A percentile compares a stretch with the other conserved stretches of the same genome.
phyloP scores from a whole-genome alignment of 30 jellyfish, hydroid and myxozoan species.

The Hydractinia echinata region DNA sequence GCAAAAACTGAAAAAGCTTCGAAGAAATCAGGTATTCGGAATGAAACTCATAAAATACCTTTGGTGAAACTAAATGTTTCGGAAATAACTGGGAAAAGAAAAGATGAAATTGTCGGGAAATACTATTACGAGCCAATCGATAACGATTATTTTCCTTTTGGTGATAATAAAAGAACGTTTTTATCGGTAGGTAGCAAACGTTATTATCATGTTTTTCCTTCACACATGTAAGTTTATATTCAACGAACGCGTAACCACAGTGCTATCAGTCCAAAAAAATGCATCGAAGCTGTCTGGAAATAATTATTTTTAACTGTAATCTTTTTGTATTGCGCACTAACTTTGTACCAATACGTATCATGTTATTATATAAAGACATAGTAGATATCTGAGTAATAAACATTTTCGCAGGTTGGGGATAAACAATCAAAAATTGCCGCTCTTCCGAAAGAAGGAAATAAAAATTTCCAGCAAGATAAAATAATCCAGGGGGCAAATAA shows the following conservation, averaged over 20 bases:
- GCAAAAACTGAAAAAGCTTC: neutral
- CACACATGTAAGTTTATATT: neutral
- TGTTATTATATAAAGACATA: too few species aligned
- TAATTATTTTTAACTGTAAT: neutral
- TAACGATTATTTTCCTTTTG: slow-evolving; percentile 24
- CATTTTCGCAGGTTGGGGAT: neutral
- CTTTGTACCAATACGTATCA: too few species aligned
- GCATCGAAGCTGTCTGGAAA: neutral
- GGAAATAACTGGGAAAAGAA: slow-evolving; percentile 3
- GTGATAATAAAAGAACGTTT: slow-evolving; percentile 16
- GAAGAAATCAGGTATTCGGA: neutral
- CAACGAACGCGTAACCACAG: neutral
- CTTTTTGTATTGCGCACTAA: too few species aligned
- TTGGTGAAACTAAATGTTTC: neutral
- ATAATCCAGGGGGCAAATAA: slow-evolving; percentile 1
- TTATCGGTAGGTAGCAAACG: neutral
- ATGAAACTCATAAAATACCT: neutral
- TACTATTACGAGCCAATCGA: neutral
- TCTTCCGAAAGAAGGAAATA: too few species aligned
- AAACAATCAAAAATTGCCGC: neutral
- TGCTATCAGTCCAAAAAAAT: neutral
- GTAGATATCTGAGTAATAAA: neutral
- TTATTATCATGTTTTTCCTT: neutral
- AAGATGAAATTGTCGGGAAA: slow-evolving; percentile 13
- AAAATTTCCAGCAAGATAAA: neutral